phyloP scores from a whole-genome alignment of 2,113 vertebrate genomes.

The Tachycineta bicolor region DNA sequence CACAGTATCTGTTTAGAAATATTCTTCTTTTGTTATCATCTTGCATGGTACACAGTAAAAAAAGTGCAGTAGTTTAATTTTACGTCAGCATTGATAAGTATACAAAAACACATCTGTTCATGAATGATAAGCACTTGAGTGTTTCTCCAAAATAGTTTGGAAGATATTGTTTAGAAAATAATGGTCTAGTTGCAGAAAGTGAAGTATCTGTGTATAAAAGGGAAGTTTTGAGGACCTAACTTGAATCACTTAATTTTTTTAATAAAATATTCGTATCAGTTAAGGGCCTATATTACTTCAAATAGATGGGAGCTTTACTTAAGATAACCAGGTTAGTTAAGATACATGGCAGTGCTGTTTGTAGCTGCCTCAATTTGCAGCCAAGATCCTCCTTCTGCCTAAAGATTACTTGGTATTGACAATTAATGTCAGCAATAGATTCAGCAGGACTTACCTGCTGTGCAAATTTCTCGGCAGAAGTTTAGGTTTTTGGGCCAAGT shows the following conservation, averaged over 20 bases:
- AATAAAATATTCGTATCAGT: background rate
- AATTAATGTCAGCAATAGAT: background rate
- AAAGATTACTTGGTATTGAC: background rate
- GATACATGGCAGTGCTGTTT: background rate
- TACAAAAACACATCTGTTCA: background rate
- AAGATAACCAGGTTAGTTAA: background rate
- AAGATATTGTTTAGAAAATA: background rate
- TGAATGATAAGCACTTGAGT: background rate
- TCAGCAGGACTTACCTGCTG: background rate
- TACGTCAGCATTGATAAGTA: background rate
- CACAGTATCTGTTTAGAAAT: background rate
- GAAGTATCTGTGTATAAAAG: background rate
- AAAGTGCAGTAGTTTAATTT: background rate
- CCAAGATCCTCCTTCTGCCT: background rate
- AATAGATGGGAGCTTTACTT: background rate
- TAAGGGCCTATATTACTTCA: background rate
- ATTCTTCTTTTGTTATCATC: background rate
- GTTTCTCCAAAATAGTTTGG: constrained; percentile 20
- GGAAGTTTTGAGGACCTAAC: background rate
- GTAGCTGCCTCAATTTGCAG: background rate
- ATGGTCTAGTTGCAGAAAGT: background rate
- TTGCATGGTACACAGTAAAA: background rate
- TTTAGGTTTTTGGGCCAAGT: background rate
- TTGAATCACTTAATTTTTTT: background rate
- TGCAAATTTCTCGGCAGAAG: background rate